Base-by-base conservation (phyloP, 1,140 invertebrate genomes). In the Lasioglossum baleicum region DNA sequence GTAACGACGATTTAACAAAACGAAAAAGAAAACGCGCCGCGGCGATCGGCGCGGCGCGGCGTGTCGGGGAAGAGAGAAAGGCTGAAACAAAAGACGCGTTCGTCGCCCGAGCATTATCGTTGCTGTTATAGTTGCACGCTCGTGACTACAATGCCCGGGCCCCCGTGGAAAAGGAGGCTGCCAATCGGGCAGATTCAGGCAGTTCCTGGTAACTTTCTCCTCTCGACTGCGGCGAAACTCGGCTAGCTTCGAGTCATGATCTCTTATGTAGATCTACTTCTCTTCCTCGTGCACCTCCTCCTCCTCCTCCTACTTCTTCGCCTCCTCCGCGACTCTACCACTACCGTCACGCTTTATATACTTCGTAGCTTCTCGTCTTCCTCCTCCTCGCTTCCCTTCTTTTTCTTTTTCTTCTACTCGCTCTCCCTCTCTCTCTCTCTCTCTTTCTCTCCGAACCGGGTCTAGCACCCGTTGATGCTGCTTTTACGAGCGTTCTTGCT, bases 151-250 rank as follows among this genome's bases (percentile, higher is more conserved):
- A 88, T 89, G 81, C 79, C 61, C 71, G 40, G 80, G 40, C 80
- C 76, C 70, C 76, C 68, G 79, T 83, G 78, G 77, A 83, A 89
- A 87, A 87, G 85, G 83, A 61, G 83, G 75, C 83, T 88, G 83
- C 87, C 85, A 87, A 88, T 88, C 85, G 83, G 83, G 85, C 83
- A 87, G 87, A 89, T 90, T 89, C 88, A 85, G 74, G 70, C 83
- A 87, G 88, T 89, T 90, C 84, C 89, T 88, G 88, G 67, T 87
- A 89, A 91, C 90, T 91, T 91, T 91, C 90, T 90, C 90, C 87
- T 89, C 76, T 80, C 75, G 63, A 71, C 69, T 56, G 71, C 77
- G 75, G 80, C 84, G 84, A 90, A 91, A 90, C 89, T 90, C 87
- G 90, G 81, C 88, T 90, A 88, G 87, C 82, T 66, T 42, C 87